Percentiles rank a stretch among this genome's conserved stretches.
phyloP scores from a whole-genome alignment of 2,797 vertebrate genomes.

The Muscicapa comitata region DNA sequence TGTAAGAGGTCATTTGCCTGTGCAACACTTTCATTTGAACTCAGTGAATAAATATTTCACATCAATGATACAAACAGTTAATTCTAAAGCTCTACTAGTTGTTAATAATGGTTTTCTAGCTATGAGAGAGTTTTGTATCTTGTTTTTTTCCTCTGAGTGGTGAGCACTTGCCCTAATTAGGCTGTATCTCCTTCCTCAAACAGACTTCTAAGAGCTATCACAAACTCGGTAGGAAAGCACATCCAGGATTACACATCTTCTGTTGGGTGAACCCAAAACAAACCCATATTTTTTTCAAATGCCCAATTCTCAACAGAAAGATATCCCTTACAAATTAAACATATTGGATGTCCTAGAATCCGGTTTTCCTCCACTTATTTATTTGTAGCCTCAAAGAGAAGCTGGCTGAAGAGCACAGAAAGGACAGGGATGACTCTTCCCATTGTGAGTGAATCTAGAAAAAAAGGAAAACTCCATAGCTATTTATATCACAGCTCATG shows the following conservation, averaged over 20 bases:
- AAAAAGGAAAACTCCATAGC: neutral
- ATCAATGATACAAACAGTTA: neutral
- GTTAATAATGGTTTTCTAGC: neutral
- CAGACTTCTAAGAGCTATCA: neutral
- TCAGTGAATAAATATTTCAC: neutral
- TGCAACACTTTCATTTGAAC: neutral
- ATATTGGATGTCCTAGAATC: neutral
- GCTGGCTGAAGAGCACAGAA: neutral
- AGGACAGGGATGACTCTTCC: neutral
- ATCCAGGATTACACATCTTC: neutral
- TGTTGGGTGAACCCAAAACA: neutral
- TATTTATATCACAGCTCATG: neutral
- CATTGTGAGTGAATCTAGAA: neutral
- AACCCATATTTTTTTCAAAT: neutral
- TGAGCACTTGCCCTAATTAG: neutral
- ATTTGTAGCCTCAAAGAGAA: neutral
- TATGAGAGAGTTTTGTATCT: neutral
- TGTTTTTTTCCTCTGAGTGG: neutral
- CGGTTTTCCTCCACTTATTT: neutral
- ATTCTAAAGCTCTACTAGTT: neutral
- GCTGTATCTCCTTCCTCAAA: neutral
- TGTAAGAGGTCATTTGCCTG: neutral
- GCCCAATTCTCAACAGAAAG: neutral
- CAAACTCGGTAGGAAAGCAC: neutral
- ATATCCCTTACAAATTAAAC: neutral